These are phyloP conservation scores for Polypedilum pembai DNA, from an alignment of 1,140 invertebrate genomes.

Conservation along the genomic window DNA sequence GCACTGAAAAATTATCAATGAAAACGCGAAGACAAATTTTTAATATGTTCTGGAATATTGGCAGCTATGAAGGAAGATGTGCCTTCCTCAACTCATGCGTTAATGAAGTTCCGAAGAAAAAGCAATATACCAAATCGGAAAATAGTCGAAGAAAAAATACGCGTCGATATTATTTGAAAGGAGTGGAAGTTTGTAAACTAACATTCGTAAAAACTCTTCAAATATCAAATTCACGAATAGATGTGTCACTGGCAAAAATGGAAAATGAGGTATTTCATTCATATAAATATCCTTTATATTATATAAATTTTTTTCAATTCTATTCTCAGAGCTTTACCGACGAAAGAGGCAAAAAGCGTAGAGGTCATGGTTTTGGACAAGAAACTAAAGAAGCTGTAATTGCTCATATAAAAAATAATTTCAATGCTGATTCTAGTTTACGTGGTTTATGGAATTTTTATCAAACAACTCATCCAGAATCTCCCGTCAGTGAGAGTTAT, in stretches of 20 bases:
- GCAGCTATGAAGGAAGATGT: conserved; percentile 4
- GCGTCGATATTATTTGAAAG: neutral
- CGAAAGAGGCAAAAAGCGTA: neutral
- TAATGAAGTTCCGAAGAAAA: neutral
- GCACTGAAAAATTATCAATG: neutral
- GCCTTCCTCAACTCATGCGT: neutral
- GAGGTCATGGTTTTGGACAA: neutral
- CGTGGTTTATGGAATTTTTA: neutral
- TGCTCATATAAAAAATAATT: neutral
- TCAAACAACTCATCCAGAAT: neutral
- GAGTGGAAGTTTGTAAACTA: neutral
- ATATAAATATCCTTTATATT: neutral
- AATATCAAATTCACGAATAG: neutral
- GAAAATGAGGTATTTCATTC: neutral
- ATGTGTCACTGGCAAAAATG: neutral
- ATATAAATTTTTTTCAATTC: neutral
- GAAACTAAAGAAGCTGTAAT: neutral
- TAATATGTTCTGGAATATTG: conserved; percentile 15
- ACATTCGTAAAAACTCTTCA: neutral
- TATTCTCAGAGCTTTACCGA: neutral
- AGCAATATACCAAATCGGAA: neutral
- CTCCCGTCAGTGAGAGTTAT: conserved; percentile 26
- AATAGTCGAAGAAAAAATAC: conserved; percentile 7
- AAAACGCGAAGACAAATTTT: conserved; percentile 1
- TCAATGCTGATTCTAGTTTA: conserved; percentile 35